Evolutionary conservation across 2,113 vertebrate genomes (phyloP), one percentile per base, ranked within the genome.

Genomic region (Noturus placidus): DNA sequence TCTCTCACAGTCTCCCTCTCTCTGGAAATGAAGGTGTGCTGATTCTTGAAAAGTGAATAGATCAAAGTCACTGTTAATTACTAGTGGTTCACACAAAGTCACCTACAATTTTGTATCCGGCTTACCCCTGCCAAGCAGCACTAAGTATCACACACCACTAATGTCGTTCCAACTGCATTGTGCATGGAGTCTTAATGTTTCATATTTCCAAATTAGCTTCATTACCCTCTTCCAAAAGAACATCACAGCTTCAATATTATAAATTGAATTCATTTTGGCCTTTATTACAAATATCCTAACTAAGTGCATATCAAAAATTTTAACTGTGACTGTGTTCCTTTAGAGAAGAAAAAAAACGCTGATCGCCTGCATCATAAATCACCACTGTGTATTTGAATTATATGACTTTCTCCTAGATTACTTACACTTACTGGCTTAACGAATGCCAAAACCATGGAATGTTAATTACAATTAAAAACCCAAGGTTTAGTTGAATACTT

Each of bases 1-100:
- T 72, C 78, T n/a, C 35, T 57, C 42, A 42, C 82, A 85, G 61
- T 27, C 20, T 88, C 38, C n/a, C 61, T 79, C 11, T 11, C 30
- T 57, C 13, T 10, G 35, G 14, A 76, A 59, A 74, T 17, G 33
- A 9, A 69, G 30, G 63, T 69, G 33, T 69, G 14, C 50, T 69
- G 30, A 30, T 57, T 69, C 30, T 81, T 42, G 5, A 57, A 70
- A 69, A 33, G 63, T 56, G 15, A 56, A 79, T 10, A 35, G n/a
- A 65, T 38, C 42, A 54, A 79, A 35, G 59, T 80, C 27, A 56
- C 50, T 20, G 27, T 8, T 86, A 38, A 69, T 67, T 69, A 56
- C 35, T 77, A 78, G n/a, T 8, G 27, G 4, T 84, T 9, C 42
- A 50, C 9, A 4, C 13, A 83, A 69, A 30, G 5, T 69, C 17